A percentile compares a stretch with the other conserved stretches of the same genome.
These are phyloP conservation scores for Unio delphinus DNA, from an alignment of 2,888 invertebrate species.

Conservation along the genomic window DNA sequence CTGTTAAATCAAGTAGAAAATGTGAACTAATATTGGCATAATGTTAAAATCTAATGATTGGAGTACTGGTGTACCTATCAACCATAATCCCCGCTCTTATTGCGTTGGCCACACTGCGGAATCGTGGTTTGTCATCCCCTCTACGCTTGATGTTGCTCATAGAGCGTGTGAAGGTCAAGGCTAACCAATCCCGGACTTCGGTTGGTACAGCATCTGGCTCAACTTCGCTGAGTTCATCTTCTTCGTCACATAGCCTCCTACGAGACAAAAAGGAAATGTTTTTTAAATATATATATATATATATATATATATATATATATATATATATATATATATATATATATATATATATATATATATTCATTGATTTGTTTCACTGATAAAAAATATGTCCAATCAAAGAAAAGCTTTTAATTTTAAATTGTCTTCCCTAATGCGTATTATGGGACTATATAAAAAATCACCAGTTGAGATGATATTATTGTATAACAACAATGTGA, in stretches of 20 bases:
- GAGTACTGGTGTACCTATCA: constrained; percentile 75
- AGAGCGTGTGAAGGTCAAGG: constrained; percentile 91
- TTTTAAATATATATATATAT: neutral
- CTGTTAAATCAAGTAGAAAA: no score
- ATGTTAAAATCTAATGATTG: neutral
- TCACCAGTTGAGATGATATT: no score
- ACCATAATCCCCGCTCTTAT: constrained; percentile 97
- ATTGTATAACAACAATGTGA: no score
- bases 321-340: no score
- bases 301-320: no score
- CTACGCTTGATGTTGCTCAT: constrained; percentile 68
- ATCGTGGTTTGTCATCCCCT: constrained; percentile 80
- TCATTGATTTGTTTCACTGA: neutral
- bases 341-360: neutral
- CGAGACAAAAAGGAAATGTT: constrained; percentile 4
- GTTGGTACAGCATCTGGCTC: constrained; percentile 96
- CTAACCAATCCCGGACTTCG: constrained; percentile 96
- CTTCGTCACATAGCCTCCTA: constrained; percentile 77
- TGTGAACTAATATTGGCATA: no score
- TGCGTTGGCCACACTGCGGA: constrained; percentile 95
- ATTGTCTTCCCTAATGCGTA: no score
- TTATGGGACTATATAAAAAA: no score
- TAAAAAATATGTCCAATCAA: no score
- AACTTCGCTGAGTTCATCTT: constrained; percentile 95
- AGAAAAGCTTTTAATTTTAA: no score